Percentiles rank a stretch among this genome's conserved stretches.
Evolutionary conservation across 2,888 invertebrate species (phyloP).

Genomic region (Drosophila percnosoma): DNA sequence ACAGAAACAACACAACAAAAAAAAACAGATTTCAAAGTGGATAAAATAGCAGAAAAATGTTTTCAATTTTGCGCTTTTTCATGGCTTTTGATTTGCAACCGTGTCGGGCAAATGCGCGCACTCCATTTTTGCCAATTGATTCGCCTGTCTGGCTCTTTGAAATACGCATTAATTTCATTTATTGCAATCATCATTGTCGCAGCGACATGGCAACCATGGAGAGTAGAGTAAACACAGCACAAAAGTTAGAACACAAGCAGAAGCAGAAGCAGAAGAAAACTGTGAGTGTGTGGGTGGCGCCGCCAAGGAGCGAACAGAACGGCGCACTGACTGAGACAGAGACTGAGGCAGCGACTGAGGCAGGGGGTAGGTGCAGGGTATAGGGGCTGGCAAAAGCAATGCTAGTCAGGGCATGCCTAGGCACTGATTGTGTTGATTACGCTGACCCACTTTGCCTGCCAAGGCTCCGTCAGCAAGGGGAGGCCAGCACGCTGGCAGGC

Average conservation of each 20-base stretch:
- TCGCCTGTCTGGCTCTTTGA: slow-evolving; percentile 79
- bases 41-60: slow-evolving; percentile 29
- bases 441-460: slow-evolving; percentile 74
- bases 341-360: neutral
- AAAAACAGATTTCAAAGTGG: slow-evolving; percentile 17
- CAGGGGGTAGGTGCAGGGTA: neutral
- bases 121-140: slow-evolving; percentile 78
- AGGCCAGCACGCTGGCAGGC: neutral
- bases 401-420: slow-evolving; percentile 63
- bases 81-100: slow-evolving; percentile 40
- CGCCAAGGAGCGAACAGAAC: slow-evolving; percentile 36
- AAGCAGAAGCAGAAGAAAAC: slow-evolving; percentile 20
- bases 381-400: neutral
- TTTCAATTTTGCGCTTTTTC: slow-evolving; percentile 36
- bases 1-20: neutral
- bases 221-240: slow-evolving; percentile 65
- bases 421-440: slow-evolving; percentile 78
- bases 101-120: slow-evolving; percentile 53
- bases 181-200: slow-evolving; percentile 78
- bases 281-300: slow-evolving; percentile 19
- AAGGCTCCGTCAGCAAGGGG: slow-evolving; percentile 49
- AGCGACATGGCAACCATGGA: slow-evolving; percentile 68
- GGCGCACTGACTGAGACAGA: neutral
- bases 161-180: slow-evolving; percentile 81
- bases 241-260: slow-evolving; percentile 53